phyloP scores from a whole-genome alignment of 2,888 invertebrate species.

The Sinodicranocentrus sp. region DNA sequence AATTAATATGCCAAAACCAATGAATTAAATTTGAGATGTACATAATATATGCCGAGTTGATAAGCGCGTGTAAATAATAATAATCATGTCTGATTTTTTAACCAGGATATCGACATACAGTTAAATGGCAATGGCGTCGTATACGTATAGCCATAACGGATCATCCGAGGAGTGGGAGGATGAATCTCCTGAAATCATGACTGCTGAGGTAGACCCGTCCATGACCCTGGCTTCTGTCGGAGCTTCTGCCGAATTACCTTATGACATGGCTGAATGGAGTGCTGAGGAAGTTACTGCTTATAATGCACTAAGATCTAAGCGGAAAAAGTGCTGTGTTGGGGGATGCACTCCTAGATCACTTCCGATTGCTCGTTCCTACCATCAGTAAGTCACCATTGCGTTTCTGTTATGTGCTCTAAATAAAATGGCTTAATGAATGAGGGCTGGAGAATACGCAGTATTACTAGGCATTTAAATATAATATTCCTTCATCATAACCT shows the following conservation, averaged over 20 bases:
- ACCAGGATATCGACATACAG: too few species aligned
- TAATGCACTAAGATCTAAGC: slow-evolving; percentile 46
- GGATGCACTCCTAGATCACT: slow-evolving; percentile 63
- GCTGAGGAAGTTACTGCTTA: slow-evolving; percentile 59
- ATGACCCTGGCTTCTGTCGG: slow-evolving; percentile 1
- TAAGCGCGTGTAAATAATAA: too few species aligned
- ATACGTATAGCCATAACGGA: too few species aligned
- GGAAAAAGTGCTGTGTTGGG: slow-evolving; percentile 64
- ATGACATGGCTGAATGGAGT: slow-evolving; percentile 59
- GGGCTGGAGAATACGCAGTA: too few species aligned
- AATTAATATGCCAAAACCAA: too few species aligned
- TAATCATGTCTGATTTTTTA: too few species aligned
- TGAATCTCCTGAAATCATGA: slow-evolving; percentile 45
- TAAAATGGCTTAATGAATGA: background rate
- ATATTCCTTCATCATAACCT: too few species aligned
- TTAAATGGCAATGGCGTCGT: too few species aligned
- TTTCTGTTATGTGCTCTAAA: background rate
- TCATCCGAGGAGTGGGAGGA: slow-evolving; percentile 15
- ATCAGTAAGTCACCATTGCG: slow-evolving; percentile 54
- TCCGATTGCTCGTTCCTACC: slow-evolving; percentile 64
- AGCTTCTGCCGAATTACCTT: slow-evolving; percentile 36
- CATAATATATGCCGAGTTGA: too few species aligned
- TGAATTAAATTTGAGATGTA: too few species aligned
- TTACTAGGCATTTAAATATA: too few species aligned
- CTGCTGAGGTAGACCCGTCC: slow-evolving; percentile 46